Percentiles rank a stretch among this genome's conserved stretches.
These are phyloP conservation scores for Anguilla rostrata DNA, from an alignment of 2,113 vertebrate genomes.

Conservation along the genomic window DNA sequence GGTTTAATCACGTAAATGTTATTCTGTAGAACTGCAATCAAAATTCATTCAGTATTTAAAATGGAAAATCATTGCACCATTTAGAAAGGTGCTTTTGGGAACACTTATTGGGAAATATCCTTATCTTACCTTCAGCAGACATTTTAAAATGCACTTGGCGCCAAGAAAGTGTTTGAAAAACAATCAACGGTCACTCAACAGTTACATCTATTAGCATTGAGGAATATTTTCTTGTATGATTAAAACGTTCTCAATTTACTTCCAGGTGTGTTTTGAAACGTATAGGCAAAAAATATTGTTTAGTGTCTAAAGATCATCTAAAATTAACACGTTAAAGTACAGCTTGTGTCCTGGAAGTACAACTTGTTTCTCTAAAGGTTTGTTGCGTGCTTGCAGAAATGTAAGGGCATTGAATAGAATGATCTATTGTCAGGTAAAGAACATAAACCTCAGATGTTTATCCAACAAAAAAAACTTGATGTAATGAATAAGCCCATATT, in stretches of 20 bases:
- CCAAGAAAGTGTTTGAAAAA: constrained; percentile 60
- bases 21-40: too few relatives aligned
- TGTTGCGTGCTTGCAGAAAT: not conserved
- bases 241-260: not conserved
- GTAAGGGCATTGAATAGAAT: not conserved
- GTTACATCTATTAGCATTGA: not conserved
- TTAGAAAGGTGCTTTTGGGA: constrained; percentile 68
- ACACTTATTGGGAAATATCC: constrained; percentile 65
- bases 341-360: too few relatives aligned
- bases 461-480: not conserved
- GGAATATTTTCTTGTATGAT: not conserved
- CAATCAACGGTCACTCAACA: not conserved
- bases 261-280: not conserved
- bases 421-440: not conserved
- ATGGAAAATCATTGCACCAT: constrained; percentile 64
- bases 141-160: constrained; percentile 49
- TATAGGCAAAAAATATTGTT: not conserved
- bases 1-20: too few relatives aligned
- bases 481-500: not conserved
- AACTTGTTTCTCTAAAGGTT: not conserved
- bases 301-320: too few relatives aligned
- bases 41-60: constrained; percentile 26
- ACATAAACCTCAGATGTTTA: not conserved
- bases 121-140: constrained; percentile 55
- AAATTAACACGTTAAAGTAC: too few relatives aligned